These are phyloP conservation scores for Malthinus seriepunctatus DNA, from an alignment of 2,888 invertebrate genomes.

Conservation along the genomic window DNA sequence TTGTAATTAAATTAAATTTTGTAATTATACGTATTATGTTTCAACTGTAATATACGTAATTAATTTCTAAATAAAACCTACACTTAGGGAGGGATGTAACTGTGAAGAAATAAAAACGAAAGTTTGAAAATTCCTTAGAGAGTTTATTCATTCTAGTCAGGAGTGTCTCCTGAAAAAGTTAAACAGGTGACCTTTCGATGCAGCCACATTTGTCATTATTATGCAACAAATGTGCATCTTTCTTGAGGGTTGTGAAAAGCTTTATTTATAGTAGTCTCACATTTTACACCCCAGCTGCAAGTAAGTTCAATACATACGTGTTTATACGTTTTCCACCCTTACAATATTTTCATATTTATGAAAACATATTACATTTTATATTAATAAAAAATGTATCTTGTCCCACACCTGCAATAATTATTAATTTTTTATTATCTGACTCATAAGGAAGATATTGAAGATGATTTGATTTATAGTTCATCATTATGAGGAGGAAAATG, in stretches of 20 bases:
- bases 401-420: conserved; percentile 27
- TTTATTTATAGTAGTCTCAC: conserved; percentile 21
- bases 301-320: conserved; percentile 19
- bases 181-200: conserved; percentile 38
- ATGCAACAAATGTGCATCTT: conserved; percentile 30
- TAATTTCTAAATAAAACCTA: no score
- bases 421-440: conserved; percentile 9
- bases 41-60: no score
- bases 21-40: no score
- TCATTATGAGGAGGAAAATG: conserved; percentile 10
- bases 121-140: not conserved
- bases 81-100: not conserved
- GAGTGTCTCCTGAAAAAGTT: conserved; percentile 27
- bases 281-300: conserved; percentile 13
- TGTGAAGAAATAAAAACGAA: not conserved
- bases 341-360: conserved; percentile 23
- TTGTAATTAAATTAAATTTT: no score
- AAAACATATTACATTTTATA: conserved; percentile 23
- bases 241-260: conserved; percentile 17
- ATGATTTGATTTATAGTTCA: conserved; percentile 23
- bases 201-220: conserved; percentile 40
- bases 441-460: conserved; percentile 18
- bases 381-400: conserved; percentile 25
- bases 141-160: conserved; percentile 1
- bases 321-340: conserved; percentile 22